Evolutionary conservation across 1,140 invertebrate genomes (phyloP), one percentile per base, ranked within the genome.

Genomic region (Bombus confusus): DNA sequence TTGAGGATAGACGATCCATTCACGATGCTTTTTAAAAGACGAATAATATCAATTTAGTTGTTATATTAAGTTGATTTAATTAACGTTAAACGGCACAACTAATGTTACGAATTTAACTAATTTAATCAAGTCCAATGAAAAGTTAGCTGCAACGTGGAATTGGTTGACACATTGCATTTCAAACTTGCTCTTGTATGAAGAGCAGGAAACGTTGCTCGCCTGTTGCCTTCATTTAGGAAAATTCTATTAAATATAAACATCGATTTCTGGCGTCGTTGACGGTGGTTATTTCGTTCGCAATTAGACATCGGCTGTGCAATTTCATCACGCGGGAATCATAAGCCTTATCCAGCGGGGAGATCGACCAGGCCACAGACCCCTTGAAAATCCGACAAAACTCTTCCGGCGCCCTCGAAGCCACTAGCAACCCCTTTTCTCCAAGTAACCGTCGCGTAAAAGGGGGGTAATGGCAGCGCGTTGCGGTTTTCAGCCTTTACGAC

Each of bases 401-500:
- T 80, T 86, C 83, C 86, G 62, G 81, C 88, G 59, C 76, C 76
- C 68, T 80, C 78, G 73, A 77, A 64, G 76, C 72, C 82, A 22
- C 76, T n/a, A 37, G 59, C 82, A 71, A 89, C 69, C 86, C 88
- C 89, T 88, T 89, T 88, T 80, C 83, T 83, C 86, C 34, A 75
- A 84, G 87, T 90, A 90, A 89, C 86, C 84, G 82, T 86, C 74
- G 69, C 80, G 85, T 88, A 80, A 86, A 77, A 77, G 78, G 87
- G 80, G 90, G 88, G 88, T 93, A 92, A 93, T 91, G 92, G 91
- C 88, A 68, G 88, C 83, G 89, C 92, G 90, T 93, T 92, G 93
- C 91, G 92, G 93, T 91, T 94, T 92, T 92, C 89, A 91, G 93
- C 90, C 90, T 94, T 94, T 94, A 94, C 93, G 93, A 93, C 91